Conservation (phyloP, 2,797 vertebrate genomes). For the Iguana delicatissima region DNA sequence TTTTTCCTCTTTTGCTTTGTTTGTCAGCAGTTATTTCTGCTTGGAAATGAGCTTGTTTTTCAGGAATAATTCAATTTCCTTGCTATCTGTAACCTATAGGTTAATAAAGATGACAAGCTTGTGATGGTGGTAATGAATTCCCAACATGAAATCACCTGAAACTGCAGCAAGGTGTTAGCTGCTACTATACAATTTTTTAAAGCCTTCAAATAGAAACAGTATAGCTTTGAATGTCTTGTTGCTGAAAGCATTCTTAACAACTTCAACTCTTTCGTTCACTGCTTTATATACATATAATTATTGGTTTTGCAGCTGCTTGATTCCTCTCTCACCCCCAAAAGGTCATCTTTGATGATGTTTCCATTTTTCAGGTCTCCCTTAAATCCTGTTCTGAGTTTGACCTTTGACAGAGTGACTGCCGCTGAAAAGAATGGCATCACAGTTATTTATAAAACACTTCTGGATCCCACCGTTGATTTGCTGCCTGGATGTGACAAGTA, state of each 20-base stretch:
- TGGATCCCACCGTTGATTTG: conserved; percentile 56
- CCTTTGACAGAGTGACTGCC: conserved; percentile 65
- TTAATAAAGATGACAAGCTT: conserved; percentile 17
- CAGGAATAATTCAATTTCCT: conserved; percentile 16
- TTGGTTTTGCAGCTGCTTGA: conserved; percentile 46
- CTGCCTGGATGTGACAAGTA: conserved; percentile 69
- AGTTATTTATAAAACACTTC: conserved; percentile 63
- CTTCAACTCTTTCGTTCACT: not conserved
- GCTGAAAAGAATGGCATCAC: conserved; percentile 56
- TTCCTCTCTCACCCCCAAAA: conserved; percentile 34
- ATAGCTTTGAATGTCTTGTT: conserved; percentile 22
- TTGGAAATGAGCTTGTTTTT: not conserved
- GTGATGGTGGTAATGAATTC: not conserved
- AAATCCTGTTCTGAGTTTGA: conserved; percentile 65
- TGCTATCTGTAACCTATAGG: not conserved
- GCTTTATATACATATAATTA: conserved; percentile 10
- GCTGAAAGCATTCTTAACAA: not conserved
- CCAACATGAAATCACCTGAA: conserved; percentile 25
- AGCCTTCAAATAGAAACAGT: not conserved
- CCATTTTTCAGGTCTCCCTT: conserved; percentile 66
- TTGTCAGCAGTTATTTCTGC: not conserved
- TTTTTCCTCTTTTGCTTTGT: not conserved
- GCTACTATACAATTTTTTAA: not conserved
- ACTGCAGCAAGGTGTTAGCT: not conserved
- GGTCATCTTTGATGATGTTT: conserved; percentile 61